Percentiles rank a stretch among this genome's conserved stretches.
Conservation (phyloP, 92 coral and sea anemone genomes). For the Palythoa heliodiscus region DNA sequence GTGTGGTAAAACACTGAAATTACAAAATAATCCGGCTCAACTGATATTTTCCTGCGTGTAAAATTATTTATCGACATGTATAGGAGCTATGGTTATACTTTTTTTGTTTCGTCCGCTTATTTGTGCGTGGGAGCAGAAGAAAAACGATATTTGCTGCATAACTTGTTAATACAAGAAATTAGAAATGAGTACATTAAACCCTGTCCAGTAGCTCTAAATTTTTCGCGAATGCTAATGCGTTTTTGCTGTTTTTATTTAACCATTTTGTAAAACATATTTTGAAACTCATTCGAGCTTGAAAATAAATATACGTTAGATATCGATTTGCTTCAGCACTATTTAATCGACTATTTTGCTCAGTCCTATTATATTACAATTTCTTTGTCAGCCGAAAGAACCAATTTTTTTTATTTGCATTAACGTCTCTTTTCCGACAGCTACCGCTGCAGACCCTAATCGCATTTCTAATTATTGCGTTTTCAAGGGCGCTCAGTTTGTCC, state of each 20-base stretch:
- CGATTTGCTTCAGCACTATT: conserved; percentile 16
- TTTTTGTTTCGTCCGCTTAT: conserved; percentile 2
- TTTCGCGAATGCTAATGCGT: neutral
- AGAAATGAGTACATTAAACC: neutral
- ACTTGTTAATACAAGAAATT: neutral
- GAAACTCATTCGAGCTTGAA: neutral
- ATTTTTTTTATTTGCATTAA: neutral
- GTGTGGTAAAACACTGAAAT: neutral
- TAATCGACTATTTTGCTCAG: neutral
- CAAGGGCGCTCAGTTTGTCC: neutral
- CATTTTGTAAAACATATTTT: conserved; percentile 5
- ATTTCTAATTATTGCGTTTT: neutral
- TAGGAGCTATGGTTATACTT: neutral
- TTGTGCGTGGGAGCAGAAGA: conserved; percentile 19
- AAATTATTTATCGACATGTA: neutral
- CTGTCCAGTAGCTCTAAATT: too few relatives aligned
- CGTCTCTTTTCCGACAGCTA: neutral
- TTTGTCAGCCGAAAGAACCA: neutral
- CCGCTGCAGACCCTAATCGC: neutral
- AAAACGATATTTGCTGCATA: neutral
- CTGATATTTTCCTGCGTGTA: neutral
- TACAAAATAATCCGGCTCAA: neutral
- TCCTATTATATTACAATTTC: neutral
- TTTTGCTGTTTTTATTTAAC: neutral
- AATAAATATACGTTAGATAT: neutral